Evolutionary conservation across 2,888 invertebrate genomes (phyloP).

Genomic region (Blomia tropicalis): DNA sequence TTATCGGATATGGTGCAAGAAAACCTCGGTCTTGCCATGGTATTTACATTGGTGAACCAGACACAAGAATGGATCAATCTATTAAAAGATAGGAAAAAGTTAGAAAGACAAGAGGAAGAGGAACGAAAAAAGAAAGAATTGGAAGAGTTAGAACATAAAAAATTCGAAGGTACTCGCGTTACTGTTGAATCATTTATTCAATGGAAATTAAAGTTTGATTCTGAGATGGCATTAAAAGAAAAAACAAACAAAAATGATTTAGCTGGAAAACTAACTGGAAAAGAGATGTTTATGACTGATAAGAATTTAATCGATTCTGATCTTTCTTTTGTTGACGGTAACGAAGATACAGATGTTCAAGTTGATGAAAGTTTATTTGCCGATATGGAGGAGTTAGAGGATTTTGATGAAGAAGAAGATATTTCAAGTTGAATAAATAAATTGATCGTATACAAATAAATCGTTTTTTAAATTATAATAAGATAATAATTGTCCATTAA

Average conservation of each 20-base stretch:
- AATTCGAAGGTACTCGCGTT: slow-evolving; percentile 86
- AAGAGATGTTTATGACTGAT: slow-evolving; percentile 81
- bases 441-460: too few relatives aligned
- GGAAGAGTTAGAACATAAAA: slow-evolving; percentile 75
- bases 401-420: slow-evolving; percentile 41
- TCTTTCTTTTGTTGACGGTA: slow-evolving; percentile 69
- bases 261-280: slow-evolving; percentile 42
- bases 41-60: slow-evolving; percentile 80
- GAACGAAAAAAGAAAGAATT: slow-evolving; percentile 51
- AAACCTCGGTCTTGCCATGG: slow-evolving; percentile 92
- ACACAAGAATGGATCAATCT: slow-evolving; percentile 82
- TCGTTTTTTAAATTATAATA: too few relatives aligned
- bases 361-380: slow-evolving; percentile 85
- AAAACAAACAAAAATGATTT: slow-evolving; percentile 36
- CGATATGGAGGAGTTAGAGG: slow-evolving; percentile 55
- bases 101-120: slow-evolving; percentile 51
- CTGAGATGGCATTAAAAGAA: slow-evolving; percentile 56
- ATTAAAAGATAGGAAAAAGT: slow-evolving; percentile 61
- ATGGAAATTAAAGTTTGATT: slow-evolving; percentile 86
- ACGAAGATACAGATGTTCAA: slow-evolving; percentile 52
- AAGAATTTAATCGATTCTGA: slow-evolving; percentile 87
- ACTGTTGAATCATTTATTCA: slow-evolving; percentile 84
- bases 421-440: too few relatives aligned
- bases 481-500: too few relatives aligned
- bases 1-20: slow-evolving; percentile 46